A percentile compares a stretch with the other conserved stretches of the same genome.
Evolutionary conservation across 2,113 vertebrate genomes (phyloP).

Genomic region (Laticauda colubrina): DNA sequence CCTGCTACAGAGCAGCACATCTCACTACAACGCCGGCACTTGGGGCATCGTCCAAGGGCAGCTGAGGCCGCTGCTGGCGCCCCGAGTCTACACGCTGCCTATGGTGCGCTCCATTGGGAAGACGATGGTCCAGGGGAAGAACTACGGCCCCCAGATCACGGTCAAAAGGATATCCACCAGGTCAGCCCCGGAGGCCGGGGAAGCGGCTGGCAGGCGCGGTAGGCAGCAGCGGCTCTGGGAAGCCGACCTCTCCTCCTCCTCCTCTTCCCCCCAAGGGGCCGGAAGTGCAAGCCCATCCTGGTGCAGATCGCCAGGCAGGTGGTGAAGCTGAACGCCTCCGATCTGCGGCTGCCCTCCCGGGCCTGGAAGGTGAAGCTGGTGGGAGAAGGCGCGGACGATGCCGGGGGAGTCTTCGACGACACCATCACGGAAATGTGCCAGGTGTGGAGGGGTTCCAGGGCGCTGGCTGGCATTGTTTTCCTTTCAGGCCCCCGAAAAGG

Average conservation of each 20-base stretch:
- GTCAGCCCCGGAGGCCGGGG: slow-evolving; percentile 53
- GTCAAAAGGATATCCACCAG: slow-evolving; percentile 86
- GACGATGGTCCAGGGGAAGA: slow-evolving; percentile 87
- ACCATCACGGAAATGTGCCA: slow-evolving; percentile 88
- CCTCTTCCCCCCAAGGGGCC: slow-evolving; percentile 63
- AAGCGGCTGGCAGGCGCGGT: accelerated
- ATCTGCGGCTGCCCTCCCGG: slow-evolving; percentile 81
- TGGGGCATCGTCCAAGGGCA: slow-evolving; percentile 85
- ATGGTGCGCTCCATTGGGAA: slow-evolving; percentile 88
- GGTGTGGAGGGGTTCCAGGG: slow-evolving; percentile 55
- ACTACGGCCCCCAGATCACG: slow-evolving; percentile 84
- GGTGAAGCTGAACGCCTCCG: slow-evolving; percentile 84
- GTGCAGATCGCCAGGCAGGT: slow-evolving; percentile 84
- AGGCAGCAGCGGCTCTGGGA: neutral
- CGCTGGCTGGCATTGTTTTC: neutral
- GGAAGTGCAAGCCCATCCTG: slow-evolving; percentile 86
- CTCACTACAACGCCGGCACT: slow-evolving; percentile 81
- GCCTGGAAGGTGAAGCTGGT: slow-evolving; percentile 86
- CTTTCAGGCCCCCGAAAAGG: neutral
- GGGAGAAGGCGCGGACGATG: slow-evolving; percentile 83
- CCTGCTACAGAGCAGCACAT: slow-evolving; percentile 76
- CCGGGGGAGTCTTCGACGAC: slow-evolving; percentile 85
- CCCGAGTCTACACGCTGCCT: slow-evolving; percentile 80
- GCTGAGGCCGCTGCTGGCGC: slow-evolving; percentile 77
- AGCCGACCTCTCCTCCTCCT: slow-evolving; percentile 1